Conservation (phyloP, 2,113 vertebrate genomes). For the Elachura formosa region DNA sequence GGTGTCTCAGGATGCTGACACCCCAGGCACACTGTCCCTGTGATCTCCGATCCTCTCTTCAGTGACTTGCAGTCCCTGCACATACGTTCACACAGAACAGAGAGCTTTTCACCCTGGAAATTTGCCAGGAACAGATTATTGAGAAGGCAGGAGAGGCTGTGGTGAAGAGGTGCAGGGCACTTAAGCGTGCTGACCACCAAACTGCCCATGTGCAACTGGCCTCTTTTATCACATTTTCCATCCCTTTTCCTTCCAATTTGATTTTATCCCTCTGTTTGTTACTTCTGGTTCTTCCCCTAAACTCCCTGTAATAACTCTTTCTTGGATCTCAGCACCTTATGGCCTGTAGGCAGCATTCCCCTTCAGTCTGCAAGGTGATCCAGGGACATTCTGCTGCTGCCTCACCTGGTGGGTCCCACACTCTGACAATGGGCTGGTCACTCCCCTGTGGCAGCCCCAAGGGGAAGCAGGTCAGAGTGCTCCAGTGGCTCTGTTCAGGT, state of each 20-base stretch:
- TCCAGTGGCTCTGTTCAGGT: background rate
- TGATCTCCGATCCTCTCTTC: background rate
- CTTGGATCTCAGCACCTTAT: background rate
- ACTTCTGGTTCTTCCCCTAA: background rate
- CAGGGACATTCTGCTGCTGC: background rate
- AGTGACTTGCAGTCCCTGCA: too few species aligned
- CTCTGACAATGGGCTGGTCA: background rate
- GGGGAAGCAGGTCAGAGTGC: accelerated
- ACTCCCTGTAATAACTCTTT: background rate
- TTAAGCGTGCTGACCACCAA: background rate
- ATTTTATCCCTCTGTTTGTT: background rate
- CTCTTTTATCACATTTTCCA: background rate
- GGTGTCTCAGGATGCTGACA: background rate
- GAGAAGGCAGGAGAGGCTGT: background rate
- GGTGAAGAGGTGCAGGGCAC: background rate
- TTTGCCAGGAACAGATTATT: background rate
- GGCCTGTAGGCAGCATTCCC: background rate
- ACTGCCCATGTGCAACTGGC: accelerated
- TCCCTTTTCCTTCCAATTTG: background rate
- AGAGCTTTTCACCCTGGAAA: background rate
- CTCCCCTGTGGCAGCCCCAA: background rate
- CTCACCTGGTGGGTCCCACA: background rate
- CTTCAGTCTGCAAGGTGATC: background rate
- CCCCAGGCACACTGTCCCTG: background rate
- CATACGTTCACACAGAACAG: accelerated